A percentile compares a stretch with the other conserved stretches of the same genome.
These are phyloP conservation scores for Hippocampus guttulatus DNA, from an alignment of 2,113 vertebrate genomes.

Conservation along the genomic window DNA sequence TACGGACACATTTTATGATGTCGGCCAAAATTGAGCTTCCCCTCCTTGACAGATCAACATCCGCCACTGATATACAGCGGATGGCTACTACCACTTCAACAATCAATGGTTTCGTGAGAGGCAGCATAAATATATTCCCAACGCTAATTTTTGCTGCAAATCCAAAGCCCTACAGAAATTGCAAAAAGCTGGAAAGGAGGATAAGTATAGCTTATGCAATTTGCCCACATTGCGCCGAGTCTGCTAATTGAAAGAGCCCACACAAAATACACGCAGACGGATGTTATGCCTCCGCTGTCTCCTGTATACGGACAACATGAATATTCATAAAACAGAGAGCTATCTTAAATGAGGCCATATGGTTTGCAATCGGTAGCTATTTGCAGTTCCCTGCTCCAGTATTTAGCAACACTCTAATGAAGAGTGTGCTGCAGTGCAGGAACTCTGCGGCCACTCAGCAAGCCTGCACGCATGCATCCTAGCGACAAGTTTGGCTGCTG, in stretches of 20 bases:
- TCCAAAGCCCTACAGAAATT: neutral
- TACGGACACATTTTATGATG: too few relatives aligned
- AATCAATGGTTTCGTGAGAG: neutral
- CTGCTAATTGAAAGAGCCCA: slow-evolving; percentile 20
- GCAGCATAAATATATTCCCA: neutral
- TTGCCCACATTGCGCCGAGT: slow-evolving; percentile 16
- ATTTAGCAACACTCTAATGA: slow-evolving; percentile 16
- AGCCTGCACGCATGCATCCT: slow-evolving; percentile 8
- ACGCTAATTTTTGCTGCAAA: neutral
- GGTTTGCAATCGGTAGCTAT: slow-evolving; percentile 26
- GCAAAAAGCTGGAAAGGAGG: slow-evolving; percentile 6
- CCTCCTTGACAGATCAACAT: too few relatives aligned
- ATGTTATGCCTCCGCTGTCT: slow-evolving; percentile 15
- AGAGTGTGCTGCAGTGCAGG: slow-evolving; percentile 24
- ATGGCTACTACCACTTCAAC: neutral
- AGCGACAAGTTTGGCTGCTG: neutral
- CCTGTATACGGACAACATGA: slow-evolving; percentile 25
- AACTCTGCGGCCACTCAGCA: slow-evolving; percentile 19
- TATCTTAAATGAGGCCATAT: slow-evolving; percentile 36
- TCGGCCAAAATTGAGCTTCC: too few relatives aligned
- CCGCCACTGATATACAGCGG: neutral
- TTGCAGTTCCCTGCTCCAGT: slow-evolving; percentile 20
- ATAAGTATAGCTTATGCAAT: slow-evolving; percentile 6
- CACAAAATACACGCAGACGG: neutral
- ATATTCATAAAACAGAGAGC: slow-evolving; percentile 41